A percentile compares a stretch with the other conserved stretches of the same genome.
phyloP scores from a whole-genome alignment of 2,113 vertebrate species.

The Misgurnus anguillicaudatus region DNA sequence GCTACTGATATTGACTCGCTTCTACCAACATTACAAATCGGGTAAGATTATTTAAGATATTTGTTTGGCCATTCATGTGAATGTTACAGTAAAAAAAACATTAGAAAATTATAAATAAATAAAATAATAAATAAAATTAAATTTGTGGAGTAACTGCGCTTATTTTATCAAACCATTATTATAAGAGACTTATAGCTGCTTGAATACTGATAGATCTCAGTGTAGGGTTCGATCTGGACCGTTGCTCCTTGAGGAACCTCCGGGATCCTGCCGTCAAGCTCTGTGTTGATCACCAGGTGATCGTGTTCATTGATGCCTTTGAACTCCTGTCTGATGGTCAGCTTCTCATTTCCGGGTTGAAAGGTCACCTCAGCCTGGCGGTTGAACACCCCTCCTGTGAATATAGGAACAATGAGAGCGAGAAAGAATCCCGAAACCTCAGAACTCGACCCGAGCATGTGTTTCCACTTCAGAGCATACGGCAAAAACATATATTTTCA shows the following conservation, averaged over 20 bases:
- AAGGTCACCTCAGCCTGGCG: constrained; percentile 88
- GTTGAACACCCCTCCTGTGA: constrained; percentile 84
- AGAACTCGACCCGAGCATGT: constrained; percentile 25
- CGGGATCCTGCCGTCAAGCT: constrained; percentile 85
- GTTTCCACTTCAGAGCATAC: constrained; percentile 26
- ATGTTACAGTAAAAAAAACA: too few relatives aligned
- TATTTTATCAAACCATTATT: too few relatives aligned
- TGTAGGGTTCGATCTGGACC: constrained; percentile 85
- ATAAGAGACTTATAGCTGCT: constrained; percentile 73
- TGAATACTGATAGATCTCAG: constrained; percentile 86
- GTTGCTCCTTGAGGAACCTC: constrained; percentile 72
- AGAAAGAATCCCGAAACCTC: constrained; percentile 7
- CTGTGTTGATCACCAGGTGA: constrained; percentile 87
- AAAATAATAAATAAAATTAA: too few relatives aligned
- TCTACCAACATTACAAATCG: too few relatives aligned
- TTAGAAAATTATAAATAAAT: too few relatives aligned
- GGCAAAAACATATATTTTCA: too few relatives aligned
- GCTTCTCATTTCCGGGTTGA: constrained; percentile 79
- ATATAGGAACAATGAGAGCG: constrained; percentile 28
- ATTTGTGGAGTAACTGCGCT: too few relatives aligned
- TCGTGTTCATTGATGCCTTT: constrained; percentile 90
- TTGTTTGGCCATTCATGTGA: too few relatives aligned
- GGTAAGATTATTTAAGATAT: too few relatives aligned
- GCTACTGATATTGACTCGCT: too few relatives aligned
- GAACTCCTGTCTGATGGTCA: constrained; percentile 85